Conservation (phyloP, 2,113 vertebrate genomes). For the Castor canadensis region DNA sequence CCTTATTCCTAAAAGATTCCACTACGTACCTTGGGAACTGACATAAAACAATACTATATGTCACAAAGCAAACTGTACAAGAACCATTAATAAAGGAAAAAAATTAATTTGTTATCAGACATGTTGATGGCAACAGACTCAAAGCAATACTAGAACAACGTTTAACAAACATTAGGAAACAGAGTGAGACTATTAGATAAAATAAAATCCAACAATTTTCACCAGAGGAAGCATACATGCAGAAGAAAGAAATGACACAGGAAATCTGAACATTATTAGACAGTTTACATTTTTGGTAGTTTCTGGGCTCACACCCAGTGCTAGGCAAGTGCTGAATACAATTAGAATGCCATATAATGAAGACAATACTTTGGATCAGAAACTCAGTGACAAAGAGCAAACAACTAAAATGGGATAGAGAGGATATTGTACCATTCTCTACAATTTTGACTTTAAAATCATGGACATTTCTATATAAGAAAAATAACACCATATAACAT, state of each 20-base stretch:
- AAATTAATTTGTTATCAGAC: background rate
- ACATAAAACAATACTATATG: background rate
- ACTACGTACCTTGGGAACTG: background rate
- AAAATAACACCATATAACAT: background rate
- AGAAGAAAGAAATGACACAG: background rate
- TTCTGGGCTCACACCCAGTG: too few relatives aligned
- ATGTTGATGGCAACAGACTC: background rate
- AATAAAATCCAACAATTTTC: background rate
- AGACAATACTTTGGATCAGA: background rate
- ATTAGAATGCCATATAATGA: background rate
- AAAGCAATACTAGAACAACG: background rate
- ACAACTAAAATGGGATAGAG: background rate
- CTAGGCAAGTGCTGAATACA: background rate
- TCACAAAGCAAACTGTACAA: background rate
- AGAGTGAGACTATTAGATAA: background rate
- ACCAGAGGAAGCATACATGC: background rate
- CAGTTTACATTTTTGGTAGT: too few relatives aligned
- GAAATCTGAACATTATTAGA: too few relatives aligned
- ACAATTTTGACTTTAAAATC: background rate
- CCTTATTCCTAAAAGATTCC: background rate
- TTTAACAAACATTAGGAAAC: background rate
- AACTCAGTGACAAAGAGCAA: background rate
- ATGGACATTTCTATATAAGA: background rate
- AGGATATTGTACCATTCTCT: background rate
- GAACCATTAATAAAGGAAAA: background rate